phyloP scores from a whole-genome alignment of 2,888 invertebrate genomes.

The Lasius platythorax region DNA sequence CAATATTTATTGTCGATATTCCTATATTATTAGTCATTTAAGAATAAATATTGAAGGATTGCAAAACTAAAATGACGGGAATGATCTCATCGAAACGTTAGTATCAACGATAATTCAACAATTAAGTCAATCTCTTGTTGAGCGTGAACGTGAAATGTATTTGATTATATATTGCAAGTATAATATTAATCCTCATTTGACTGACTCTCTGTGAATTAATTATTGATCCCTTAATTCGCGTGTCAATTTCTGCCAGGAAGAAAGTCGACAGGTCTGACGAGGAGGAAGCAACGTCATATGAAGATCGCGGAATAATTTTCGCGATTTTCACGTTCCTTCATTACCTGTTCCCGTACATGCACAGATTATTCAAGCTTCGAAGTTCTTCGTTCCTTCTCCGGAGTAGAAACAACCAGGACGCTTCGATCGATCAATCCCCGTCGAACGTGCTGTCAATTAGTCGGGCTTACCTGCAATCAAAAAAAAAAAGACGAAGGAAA shows the following conservation, averaged over 20 bases:
- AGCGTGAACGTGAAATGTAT: neutral
- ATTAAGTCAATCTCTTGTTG: neutral
- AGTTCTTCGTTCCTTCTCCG: slow-evolving; percentile 12
- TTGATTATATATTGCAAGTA: neutral
- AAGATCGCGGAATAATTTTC: slow-evolving; percentile 34
- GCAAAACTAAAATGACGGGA: slow-evolving; percentile 22
- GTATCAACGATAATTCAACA: neutral
- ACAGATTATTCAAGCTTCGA: neutral
- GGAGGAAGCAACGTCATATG: neutral
- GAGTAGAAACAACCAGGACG: neutral
- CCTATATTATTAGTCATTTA: slow-evolving; percentile 41
- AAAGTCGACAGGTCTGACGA: slow-evolving; percentile 6
- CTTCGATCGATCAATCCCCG: slow-evolving; percentile 41
- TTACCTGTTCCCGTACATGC: slow-evolving; percentile 32
- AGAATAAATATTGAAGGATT: slow-evolving; percentile 28
- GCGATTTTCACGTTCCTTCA: slow-evolving; percentile 25
- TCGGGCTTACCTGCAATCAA: slow-evolving; percentile 67
- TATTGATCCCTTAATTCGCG: slow-evolving; percentile 16
- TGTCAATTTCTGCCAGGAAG: slow-evolving; percentile 6
- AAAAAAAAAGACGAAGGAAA: slow-evolving; percentile 36
- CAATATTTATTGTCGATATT: slow-evolving; percentile 50
- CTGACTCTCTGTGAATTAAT: neutral
- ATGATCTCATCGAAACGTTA: neutral
- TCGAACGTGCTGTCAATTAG: slow-evolving; percentile 42
- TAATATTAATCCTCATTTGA: neutral